Conservation (phyloP, 35 echinoderm and acorn worm genomes). For the Heliocidaris tuberculata region DNA sequence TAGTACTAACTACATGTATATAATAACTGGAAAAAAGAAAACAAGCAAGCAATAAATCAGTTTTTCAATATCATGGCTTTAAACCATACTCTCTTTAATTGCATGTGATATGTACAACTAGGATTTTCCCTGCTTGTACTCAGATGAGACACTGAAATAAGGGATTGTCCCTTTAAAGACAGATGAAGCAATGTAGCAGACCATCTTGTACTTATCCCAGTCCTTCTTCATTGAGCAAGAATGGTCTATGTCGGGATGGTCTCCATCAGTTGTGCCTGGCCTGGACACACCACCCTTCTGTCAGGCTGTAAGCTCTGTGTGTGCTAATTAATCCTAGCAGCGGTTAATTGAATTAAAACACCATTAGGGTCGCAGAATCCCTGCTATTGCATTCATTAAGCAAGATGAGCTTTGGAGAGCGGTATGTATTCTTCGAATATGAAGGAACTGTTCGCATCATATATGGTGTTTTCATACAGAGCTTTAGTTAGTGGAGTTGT, state of each 20-base stretch:
- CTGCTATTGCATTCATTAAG: neutral
- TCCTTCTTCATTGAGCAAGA: too few species aligned
- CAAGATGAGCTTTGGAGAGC: neutral
- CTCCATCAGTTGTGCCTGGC: neutral
- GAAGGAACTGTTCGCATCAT: neutral
- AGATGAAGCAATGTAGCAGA: neutral
- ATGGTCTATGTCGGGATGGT: neutral
- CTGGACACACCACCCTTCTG: neutral
- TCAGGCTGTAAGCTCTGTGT: neutral
- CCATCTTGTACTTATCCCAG: neutral
- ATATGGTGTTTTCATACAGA: neutral
- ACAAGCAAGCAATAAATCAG: too few species aligned
- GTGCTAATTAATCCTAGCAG: neutral
- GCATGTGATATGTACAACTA: neutral
- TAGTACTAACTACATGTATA: too few species aligned
- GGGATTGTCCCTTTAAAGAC: neutral
- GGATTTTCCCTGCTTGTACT: neutral
- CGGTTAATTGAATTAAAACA: constrained; percentile 5
- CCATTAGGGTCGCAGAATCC: neutral
- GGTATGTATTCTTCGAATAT: neutral
- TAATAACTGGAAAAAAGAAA: too few species aligned
- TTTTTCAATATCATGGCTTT: too few species aligned
- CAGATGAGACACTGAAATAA: neutral
- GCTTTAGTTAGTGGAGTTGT: neutral
- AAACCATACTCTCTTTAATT: neutral